These are phyloP conservation scores for Macrotrachela quadricornifera DNA, from an alignment of 1,140 invertebrate species.

Conservation along the genomic window DNA sequence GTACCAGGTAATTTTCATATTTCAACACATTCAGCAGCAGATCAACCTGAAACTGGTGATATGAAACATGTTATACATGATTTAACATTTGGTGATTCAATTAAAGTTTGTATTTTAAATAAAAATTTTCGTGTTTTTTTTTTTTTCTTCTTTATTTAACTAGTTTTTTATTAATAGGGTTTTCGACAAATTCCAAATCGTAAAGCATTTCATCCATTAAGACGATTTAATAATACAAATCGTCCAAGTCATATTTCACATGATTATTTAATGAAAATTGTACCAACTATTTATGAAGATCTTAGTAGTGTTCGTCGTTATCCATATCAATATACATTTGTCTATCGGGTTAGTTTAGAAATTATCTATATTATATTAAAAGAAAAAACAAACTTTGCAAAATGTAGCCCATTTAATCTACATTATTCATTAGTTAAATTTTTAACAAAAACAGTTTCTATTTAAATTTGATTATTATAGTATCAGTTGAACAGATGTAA, in stretches of 20 bases:
- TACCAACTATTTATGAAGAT: conserved; percentile 39
- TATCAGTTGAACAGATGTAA: no score
- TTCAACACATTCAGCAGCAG: conserved; percentile 37
- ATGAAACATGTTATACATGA: conserved; percentile 40
- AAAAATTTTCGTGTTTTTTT: no score
- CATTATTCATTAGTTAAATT: no score
- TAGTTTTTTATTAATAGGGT: no score
- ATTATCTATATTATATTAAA: neutral
- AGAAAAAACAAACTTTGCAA: neutral
- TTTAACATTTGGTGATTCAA: conserved; percentile 33
- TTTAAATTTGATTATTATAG: no score
- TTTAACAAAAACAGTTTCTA: no score
- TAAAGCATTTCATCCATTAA: no score
- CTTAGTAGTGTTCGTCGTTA: conserved; percentile 23
- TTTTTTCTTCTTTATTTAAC: no score
- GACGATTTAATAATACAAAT: no score
- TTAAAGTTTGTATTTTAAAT: no score
- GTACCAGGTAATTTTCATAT: conserved; percentile 44
- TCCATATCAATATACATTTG: conserved; percentile 42
- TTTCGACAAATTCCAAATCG: no score
- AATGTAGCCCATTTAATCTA: no score
- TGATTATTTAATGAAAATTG: conserved; percentile 42
- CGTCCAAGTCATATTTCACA: conserved; percentile 28
- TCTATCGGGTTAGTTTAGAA: conserved; percentile 30
- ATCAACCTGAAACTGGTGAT: conserved; percentile 36